phyloP scores from a whole-genome alignment of 1,140 invertebrate genomes.

The Contarinia nasturtii region DNA sequence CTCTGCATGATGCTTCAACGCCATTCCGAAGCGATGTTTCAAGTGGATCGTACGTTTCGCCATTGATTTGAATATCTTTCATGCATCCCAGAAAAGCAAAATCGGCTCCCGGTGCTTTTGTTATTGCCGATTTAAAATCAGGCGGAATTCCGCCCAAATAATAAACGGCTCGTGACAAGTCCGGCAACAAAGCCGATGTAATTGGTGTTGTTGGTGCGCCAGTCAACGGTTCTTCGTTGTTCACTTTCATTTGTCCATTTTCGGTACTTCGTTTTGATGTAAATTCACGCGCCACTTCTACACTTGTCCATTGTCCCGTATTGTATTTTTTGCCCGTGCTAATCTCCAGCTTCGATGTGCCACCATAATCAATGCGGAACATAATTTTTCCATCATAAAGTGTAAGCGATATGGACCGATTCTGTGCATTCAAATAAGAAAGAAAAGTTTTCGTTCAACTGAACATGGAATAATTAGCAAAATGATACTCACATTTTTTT shows the following conservation, averaged over 20 bases:
- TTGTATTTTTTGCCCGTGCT: conserved; percentile 56
- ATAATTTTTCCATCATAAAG: conserved; percentile 55
- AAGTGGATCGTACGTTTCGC: conserved; percentile 31
- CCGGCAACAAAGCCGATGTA: conserved; percentile 34
- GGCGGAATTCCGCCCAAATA: conserved; percentile 70
- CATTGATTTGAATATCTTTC: conserved; percentile 53
- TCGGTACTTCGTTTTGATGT: conserved; percentile 30
- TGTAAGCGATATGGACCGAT: conserved; percentile 58
- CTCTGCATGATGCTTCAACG: conserved; percentile 50
- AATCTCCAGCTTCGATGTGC: conserved; percentile 40
- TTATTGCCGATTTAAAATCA: conserved; percentile 17
- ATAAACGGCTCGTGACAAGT: conserved; percentile 38
- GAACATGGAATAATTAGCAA: neutral
- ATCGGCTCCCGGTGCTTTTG: conserved; percentile 24
- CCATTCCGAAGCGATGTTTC: conserved; percentile 49
- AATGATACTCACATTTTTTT: conserved; percentile 30
- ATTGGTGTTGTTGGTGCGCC: conserved; percentile 39
- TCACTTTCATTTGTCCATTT: conserved; percentile 46
- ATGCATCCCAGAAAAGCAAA: conserved; percentile 64
- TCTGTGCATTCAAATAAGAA: conserved; percentile 25
- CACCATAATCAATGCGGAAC: conserved; percentile 51
- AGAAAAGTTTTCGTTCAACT: neutral
- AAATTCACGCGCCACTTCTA: conserved; percentile 43
- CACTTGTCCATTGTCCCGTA: conserved; percentile 55
- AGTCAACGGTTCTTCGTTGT: conserved; percentile 41